These are phyloP conservation scores for Neoaliturus tenellus DNA, from an alignment of 2,888 invertebrate genomes.

Conservation along the genomic window DNA sequence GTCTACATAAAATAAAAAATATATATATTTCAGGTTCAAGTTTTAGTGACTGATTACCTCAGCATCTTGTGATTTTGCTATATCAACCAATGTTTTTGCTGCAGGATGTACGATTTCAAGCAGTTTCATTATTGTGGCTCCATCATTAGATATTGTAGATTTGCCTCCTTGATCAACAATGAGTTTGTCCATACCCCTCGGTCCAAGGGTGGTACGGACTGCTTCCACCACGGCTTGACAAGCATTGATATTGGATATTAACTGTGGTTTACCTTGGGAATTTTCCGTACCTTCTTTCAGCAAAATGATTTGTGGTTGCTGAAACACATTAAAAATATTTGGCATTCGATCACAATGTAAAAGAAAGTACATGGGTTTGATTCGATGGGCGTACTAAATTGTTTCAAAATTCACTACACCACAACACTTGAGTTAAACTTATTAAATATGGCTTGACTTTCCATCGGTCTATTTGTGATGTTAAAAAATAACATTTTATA, in stretches of 20 bases:
- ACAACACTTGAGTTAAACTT: no score
- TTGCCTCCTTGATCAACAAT: slow-evolving; percentile 94
- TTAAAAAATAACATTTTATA: no score
- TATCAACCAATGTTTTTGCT: slow-evolving; percentile 98
- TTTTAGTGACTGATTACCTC: no score
- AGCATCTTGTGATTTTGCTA: slow-evolving; percentile 99
- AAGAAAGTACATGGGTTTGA: no score
- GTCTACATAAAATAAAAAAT: no score
- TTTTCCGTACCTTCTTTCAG: slow-evolving; percentile 98
- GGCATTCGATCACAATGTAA: no score
- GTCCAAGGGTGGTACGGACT: slow-evolving; percentile 97
- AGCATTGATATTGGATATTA: slow-evolving; percentile 98
- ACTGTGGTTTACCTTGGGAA: slow-evolving; percentile 96
- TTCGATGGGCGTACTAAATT: no score
- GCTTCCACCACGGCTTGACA: slow-evolving; percentile 97
- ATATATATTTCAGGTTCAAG: no score
- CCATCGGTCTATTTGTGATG: no score
- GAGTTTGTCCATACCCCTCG: slow-evolving; percentile 99
- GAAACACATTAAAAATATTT: slow-evolving; percentile 64
- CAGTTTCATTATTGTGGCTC: slow-evolving; percentile 99
- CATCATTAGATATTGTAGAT: slow-evolving; percentile 99
- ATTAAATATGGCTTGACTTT: no score
- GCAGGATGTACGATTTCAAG: slow-evolving; percentile 99
- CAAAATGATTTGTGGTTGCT: slow-evolving; percentile 98
- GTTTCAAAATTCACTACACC: no score